A percentile compares a stretch with the other conserved stretches of the same genome.
These are phyloP conservation scores for Solenopsis invicta DNA, from an alignment of 1,140 invertebrate species.

Conservation along the genomic window DNA sequence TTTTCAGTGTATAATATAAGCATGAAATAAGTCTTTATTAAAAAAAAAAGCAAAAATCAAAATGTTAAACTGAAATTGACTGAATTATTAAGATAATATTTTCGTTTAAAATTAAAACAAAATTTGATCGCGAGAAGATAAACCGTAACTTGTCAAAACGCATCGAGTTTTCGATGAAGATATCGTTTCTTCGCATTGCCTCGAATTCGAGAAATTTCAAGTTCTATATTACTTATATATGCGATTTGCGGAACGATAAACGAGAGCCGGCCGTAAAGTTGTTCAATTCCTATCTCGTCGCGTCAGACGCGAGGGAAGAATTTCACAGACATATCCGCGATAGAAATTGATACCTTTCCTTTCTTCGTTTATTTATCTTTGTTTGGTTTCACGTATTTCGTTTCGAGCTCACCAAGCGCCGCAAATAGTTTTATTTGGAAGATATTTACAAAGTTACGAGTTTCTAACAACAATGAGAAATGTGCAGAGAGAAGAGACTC, in stretches of 20 bases:
- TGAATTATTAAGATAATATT: background rate
- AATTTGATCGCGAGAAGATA: too few relatives aligned
- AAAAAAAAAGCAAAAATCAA: background rate
- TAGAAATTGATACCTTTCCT: slow-evolving; percentile 65
- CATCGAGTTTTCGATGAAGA: background rate
- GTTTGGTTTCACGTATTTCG: slow-evolving; percentile 1
- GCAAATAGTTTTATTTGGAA: background rate
- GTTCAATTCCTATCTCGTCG: slow-evolving; percentile 72
- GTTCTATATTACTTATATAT: slow-evolving; percentile 30
- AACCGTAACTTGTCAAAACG: too few relatives aligned
- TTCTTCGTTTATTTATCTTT: slow-evolving; percentile 29
- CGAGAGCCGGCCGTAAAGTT: slow-evolving; percentile 53
- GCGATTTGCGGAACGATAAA: slow-evolving; percentile 30
- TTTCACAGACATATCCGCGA: slow-evolving; percentile 54
- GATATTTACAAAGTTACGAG: background rate
- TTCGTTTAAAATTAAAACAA: background rate
- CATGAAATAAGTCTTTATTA: background rate
- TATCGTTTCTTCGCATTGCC: background rate
- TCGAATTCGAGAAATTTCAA: slow-evolving; percentile 23
- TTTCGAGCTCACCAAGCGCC: background rate
- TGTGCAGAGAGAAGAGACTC: background rate
- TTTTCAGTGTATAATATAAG: too few relatives aligned
- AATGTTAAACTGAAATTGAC: background rate
- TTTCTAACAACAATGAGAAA: background rate
- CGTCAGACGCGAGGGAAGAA: slow-evolving; percentile 22